Conservation (phyloP, 2,113 vertebrate genomes). For the Upupa epops region DNA sequence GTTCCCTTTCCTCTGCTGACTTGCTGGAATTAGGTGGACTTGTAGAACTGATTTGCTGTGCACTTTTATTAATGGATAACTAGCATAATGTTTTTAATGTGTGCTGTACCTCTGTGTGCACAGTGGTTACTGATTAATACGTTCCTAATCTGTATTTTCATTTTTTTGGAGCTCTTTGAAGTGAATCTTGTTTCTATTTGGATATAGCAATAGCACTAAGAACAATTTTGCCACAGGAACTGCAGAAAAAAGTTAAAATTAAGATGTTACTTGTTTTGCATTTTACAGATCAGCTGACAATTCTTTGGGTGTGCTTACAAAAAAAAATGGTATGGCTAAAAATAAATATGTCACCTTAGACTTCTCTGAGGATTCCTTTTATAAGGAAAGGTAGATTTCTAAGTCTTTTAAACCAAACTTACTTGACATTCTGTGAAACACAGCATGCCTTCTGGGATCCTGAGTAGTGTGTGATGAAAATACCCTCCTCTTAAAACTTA, state of each 20-base stretch:
- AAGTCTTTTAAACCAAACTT: neutral
- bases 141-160: neutral
- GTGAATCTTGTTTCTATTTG: neutral
- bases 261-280: neutral
- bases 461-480: neutral
- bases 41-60: neutral
- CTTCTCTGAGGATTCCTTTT: neutral
- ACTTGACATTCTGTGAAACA: neutral
- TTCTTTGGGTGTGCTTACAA: neutral
- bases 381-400: neutral
- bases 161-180: constrained; percentile 1
- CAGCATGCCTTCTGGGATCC: neutral
- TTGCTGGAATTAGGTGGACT: neutral
- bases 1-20: neutral
- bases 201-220: neutral
- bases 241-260: neutral
- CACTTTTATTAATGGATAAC: constrained; percentile 33
- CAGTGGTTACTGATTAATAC: constrained; percentile 53
- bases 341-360: neutral
- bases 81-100: neutral
- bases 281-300: neutral
- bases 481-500: neutral
- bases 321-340: neutral
- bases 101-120: neutral
- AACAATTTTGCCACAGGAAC: neutral